Conservation (phyloP, 2,797 vertebrate species). For the Microctenopoma lineatum region DNA sequence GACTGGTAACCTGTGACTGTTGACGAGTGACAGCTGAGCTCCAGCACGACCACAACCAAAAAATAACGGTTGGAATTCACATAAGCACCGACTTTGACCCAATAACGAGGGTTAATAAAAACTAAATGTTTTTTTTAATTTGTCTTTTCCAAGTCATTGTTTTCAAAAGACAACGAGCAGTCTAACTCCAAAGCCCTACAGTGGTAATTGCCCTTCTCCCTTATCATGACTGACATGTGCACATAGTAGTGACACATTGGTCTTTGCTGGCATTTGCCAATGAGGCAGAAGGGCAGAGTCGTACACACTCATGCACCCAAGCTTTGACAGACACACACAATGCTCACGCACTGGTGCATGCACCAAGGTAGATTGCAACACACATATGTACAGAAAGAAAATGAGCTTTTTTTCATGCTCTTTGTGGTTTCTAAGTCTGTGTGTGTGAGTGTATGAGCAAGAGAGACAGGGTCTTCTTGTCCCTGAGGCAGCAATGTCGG, state of each 20-base stretch:
- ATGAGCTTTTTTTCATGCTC: conserved; percentile 7
- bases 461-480: conserved; percentile 55
- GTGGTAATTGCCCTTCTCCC: conserved; percentile 61
- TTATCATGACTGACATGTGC: conserved; percentile 75
- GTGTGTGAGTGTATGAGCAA: conserved; percentile 16
- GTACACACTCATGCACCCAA: conserved; percentile 34
- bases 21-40: too few relatives aligned
- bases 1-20: too few relatives aligned
- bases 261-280: conserved; percentile 77
- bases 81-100: background rate
- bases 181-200: conserved; percentile 51
- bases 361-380: conserved; percentile 11
- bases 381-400: conserved; percentile 1
- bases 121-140: conserved; percentile 6
- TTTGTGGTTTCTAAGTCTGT: conserved; percentile 20
- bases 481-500: conserved; percentile 63
- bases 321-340: conserved; percentile 17
- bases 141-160: conserved; percentile 3
- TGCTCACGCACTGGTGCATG: conserved; percentile 2
- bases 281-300: conserved; percentile 64
- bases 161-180: conserved; percentile 25
- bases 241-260: conserved; percentile 70
- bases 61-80: background rate
- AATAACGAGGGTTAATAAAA: conserved; percentile 9
- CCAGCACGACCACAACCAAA: too few relatives aligned